Evolutionary conservation across 2,113 vertebrate genomes (phyloP), one percentile per base, ranked within the genome.

Genomic region (Heterotilapia buettikoferi): DNA sequence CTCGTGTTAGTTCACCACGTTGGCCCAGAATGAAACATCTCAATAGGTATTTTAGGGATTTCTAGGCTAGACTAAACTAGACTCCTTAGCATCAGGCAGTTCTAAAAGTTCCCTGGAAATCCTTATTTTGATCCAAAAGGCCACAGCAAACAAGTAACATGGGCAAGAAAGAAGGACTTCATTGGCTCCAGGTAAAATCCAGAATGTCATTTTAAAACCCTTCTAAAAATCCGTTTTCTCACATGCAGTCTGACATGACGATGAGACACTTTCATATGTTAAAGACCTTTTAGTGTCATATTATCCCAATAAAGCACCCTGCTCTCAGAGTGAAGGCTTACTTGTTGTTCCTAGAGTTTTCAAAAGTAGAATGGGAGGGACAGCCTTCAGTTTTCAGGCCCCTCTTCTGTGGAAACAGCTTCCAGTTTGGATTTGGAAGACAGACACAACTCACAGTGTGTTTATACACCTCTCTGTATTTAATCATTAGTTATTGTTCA

Each of bases 321-420:
- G 31, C 10, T n/a, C 61, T 66, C 4, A 66, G 61, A 38, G 61
- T 66, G 61, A 38, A 38, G 61, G 31, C 9, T 2, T 66, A 66
- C 10, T 12, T 38, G 61, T 3, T 66, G 16, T 66, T 66, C 61
- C 4, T 66, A 38, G 31, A 38, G 31, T 66, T 1, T 66, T 66
- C 0, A 66, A 66, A 66, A 66, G 0, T 38, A 66, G 10, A 38
- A 66, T 1, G 61, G 31, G 31, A 38, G 31, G 4, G 0, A 38
- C 0, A 38, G 10, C 3, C 31, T 66, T 66, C 18, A 38, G 61
- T n/a, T 66, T 36, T n/a, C 31, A n/a, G 18, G 18, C 61, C 31
- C 0, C 31, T 66, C 0, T n/a, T 10, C 61, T 66, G 31, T 66
- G 61, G 61, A 66, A 66, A 0, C 31, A 66, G 61, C 16, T 66